phyloP scores from a whole-genome alignment of 2,888 invertebrate genomes.

The Biston betularia region DNA sequence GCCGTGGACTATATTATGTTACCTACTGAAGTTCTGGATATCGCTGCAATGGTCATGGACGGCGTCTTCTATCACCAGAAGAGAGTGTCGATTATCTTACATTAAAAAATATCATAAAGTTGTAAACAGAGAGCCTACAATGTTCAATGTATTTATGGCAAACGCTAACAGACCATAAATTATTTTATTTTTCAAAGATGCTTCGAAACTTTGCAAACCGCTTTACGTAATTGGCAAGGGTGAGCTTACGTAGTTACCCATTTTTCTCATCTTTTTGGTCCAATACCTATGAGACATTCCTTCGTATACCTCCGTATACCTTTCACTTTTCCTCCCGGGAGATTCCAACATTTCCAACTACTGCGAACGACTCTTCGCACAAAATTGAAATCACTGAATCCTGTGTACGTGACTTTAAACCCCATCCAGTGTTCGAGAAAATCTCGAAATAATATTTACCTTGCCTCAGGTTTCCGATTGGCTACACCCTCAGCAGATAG shows the following conservation, averaged over 20 bases:
- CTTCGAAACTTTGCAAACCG: conserved; percentile 15
- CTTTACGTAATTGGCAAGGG: conserved; percentile 19
- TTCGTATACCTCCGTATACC: conserved; percentile 52
- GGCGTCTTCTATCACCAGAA: no score
- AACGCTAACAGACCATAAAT: no score
- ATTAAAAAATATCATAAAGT: no score
- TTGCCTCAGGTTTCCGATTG: conserved; percentile 65
- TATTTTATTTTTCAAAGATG: neutral
- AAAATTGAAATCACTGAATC: conserved; percentile 77
- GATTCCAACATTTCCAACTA: conserved; percentile 56
- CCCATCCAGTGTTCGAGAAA: conserved; percentile 69
- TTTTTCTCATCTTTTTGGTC: conserved; percentile 13
- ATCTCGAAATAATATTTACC: conserved; percentile 78
- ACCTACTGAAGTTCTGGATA: no score
- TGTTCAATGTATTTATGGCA: no score
- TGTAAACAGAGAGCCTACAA: no score
- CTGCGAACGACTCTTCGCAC: conserved; percentile 61
- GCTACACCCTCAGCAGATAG: conserved; percentile 61
- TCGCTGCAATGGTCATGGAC: no score
- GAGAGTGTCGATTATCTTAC: no score
- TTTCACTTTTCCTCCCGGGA: conserved; percentile 58
- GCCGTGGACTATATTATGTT: no score
- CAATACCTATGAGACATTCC: conserved; percentile 40
- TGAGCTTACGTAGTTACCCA: conserved; percentile 9
- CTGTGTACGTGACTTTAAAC: conserved; percentile 75